Base-by-base conservation (phyloP, 2,113 vertebrate species). In the Thinocorus orbignyianus region DNA sequence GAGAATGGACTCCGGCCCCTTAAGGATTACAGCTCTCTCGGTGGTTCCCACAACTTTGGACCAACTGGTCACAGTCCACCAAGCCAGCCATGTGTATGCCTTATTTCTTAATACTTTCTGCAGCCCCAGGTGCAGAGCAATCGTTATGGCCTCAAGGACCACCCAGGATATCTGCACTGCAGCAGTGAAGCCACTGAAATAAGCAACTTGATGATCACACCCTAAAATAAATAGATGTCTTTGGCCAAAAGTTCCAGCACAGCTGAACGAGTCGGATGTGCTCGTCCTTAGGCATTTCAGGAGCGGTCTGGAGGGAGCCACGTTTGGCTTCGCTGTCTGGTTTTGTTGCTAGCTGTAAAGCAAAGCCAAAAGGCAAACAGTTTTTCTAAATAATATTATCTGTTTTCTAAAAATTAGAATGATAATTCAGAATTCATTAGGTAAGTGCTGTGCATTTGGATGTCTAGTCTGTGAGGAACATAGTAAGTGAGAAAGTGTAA, bases 41-140 rank as follows among this genome's bases (percentile, higher is more conserved):
- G 80, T 93, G 90, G 66, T 96, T 96, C 83, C 85, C 93, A 94
- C 89, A 95, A 60, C 80, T 97, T 85, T 49, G 66, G 92, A 93
- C 89, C 89, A 90, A 95, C 76, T 90, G 92, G 90, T 96, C 91
- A 65, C 69, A 92, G 86, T 95, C 89, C 91, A 90, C 94, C 91
- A 89, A 89, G 61, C 39, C 61, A 92, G 20, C 55, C 69, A 15
- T 89, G 48, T 84, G 69, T 60, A 48, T 4, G 13, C 46, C 90
- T 90, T 64, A 17, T 39, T 51, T 81, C 68, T 68, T 81, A 89
- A 92, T 81, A 71, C 26, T 71, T 92, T 93, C 80, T 95, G 48
- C 92, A 92, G 92, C 72, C 48, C 72, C 91, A 88, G 80, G 80
- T 96, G 91, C 94, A 91, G 87, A 81, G 51, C n/a, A 51, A 31